phyloP scores from a whole-genome alignment of 2,113 vertebrate genomes.

The Anthoscopus minutus region DNA sequence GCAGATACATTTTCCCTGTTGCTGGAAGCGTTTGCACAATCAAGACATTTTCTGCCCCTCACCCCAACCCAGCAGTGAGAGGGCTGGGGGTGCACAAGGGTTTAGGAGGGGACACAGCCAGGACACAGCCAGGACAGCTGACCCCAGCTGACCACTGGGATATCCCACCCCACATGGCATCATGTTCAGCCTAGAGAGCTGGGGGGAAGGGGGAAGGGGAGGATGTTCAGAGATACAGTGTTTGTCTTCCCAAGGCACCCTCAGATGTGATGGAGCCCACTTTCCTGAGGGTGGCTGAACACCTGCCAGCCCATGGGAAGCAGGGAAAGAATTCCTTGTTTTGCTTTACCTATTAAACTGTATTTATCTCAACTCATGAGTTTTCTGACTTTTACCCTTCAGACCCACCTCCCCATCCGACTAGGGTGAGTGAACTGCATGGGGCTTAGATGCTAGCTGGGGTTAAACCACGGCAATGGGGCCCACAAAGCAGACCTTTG shows the following conservation, averaged over 20 bases:
- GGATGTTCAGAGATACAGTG: not conserved
- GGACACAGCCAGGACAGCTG: not conserved
- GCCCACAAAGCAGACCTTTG: not conserved
- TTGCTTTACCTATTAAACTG: not conserved
- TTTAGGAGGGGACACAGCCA: not conserved
- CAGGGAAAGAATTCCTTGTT: not conserved
- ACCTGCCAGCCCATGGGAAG: not conserved
- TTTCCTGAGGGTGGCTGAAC: not conserved
- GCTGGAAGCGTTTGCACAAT: not conserved
- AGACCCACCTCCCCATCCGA: not conserved
- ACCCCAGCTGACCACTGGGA: not conserved
- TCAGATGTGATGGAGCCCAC: accelerated
- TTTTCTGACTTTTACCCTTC: not conserved
- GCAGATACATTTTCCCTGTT: not conserved
- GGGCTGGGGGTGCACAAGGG: not conserved
- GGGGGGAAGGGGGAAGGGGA: not conserved
- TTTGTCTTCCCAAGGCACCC: not conserved
- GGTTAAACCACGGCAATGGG: not conserved
- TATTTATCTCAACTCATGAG: not conserved
- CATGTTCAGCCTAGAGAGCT: not conserved
- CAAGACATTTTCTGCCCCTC: not conserved
- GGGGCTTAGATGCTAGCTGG: not conserved
- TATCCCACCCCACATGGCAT: not conserved
- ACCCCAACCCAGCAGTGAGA: not conserved
- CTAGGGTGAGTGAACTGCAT: not conserved